Base-by-base conservation (phyloP, 2,888 invertebrate species). In the Cephus pulcher region DNA sequence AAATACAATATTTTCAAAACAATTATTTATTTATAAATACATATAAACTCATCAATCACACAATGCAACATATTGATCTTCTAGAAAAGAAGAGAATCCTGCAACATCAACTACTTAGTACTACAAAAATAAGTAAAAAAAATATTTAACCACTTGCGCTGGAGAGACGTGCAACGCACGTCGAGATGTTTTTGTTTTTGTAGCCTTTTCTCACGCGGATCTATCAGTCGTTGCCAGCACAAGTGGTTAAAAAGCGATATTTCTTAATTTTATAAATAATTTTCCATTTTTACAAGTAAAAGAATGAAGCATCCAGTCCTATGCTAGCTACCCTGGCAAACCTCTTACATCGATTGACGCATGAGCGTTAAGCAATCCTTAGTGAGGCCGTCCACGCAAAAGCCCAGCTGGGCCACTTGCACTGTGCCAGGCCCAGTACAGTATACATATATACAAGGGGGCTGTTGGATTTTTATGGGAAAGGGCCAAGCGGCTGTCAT, bases 291-390 rank as follows among this genome's bases (percentile, higher is more conserved):
- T 56, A 23, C 23, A 23, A 23, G 56, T 23, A 56, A 6, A 56
- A 56, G 56, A 56, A 23, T 9, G 9, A 56, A 56, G 23, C 23
- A 56, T 56, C 23, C 15, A 40, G 40, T 15, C 15, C 15, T 40
- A 40, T 40, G 6, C 15, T 9, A 56, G 6, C 40, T 56, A 56
- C 56, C 56, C 56, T 56, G 23, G 56, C 23, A 56, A 56, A 23
- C 23, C 56, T 71, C 30, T 69, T 74, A 32, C 73, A 85, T 86
- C 84, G 85, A 86, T 85, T 77, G 78, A 84, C 81, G 81, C 80
- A 81, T 75, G 79, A 78, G 80, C 80, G 73, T 77, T 82, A 37
- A 75, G 78, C 37, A 12, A 71, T 71, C 15, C 32, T 23, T 56
- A 33, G 71, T 71, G 70, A 34, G 56, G 37, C n/a, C 68, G 33